These are phyloP conservation scores for Malurus melanocephalus DNA, from an alignment of 2,113 vertebrate species.

Conservation along the genomic window DNA sequence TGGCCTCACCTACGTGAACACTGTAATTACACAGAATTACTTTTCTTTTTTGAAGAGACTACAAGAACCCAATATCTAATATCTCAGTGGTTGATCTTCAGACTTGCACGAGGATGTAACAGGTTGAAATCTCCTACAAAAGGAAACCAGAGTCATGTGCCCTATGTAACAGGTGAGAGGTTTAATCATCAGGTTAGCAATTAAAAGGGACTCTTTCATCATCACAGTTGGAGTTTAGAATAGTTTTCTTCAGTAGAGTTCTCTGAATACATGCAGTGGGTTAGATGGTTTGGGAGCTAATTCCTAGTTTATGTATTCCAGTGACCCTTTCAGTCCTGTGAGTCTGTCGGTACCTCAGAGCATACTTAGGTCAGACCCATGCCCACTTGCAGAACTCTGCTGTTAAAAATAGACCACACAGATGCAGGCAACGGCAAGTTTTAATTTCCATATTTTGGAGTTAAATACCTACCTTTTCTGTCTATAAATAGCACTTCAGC, in stretches of 20 bases:
- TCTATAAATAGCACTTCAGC: not conserved
- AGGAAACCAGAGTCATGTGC: accelerated
- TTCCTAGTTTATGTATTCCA: not conserved
- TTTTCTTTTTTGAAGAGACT: not conserved
- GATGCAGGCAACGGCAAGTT: not conserved
- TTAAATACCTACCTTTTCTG: not conserved
- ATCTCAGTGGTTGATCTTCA: not conserved
- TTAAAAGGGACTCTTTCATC: not conserved
- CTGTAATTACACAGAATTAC: not conserved
- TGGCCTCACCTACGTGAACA: not conserved
- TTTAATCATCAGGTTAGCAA: not conserved
- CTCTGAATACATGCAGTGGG: not conserved
- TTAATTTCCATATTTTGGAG: not conserved
- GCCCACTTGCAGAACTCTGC: not conserved
- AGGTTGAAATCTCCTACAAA: not conserved
- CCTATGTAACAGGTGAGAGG: not conserved
- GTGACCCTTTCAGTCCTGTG: not conserved
- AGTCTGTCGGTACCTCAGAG: not conserved
- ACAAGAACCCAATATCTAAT: not conserved
- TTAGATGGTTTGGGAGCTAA: not conserved
- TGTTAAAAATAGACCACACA: not conserved
- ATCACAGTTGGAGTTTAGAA: not conserved
- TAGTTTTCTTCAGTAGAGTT: not conserved
- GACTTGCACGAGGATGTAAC: not conserved
- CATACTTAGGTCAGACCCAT: not conserved